Percentiles rank a stretch among this genome's conserved stretches.
These are phyloP conservation scores for Cylindroiulus punctatus DNA, from an alignment of 2,888 invertebrate genomes.

Conservation along the genomic window DNA sequence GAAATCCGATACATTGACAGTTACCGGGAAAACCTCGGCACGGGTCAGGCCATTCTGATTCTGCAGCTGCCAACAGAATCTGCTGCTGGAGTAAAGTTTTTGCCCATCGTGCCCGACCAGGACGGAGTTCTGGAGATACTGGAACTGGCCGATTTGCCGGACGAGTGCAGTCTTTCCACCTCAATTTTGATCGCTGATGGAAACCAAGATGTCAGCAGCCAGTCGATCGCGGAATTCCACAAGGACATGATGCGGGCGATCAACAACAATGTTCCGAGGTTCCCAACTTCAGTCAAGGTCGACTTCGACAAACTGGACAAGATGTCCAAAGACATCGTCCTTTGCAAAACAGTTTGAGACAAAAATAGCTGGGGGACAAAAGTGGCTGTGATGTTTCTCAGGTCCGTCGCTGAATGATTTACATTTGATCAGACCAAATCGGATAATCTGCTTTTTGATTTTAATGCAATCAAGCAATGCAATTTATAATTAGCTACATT, in stretches of 20 bases:
- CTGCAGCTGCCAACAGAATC: neutral
- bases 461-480: too few relatives aligned
- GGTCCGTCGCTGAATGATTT: too few relatives aligned
- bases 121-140: neutral
- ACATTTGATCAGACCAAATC: too few relatives aligned
- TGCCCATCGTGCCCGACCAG: neutral
- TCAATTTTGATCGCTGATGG: neutral
- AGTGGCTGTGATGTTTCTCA: neutral
- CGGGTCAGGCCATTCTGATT: neutral
- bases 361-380: neutral
- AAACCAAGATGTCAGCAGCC: neutral
- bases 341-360: constrained; percentile 3
- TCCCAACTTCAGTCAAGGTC: neutral
- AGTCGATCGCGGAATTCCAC: neutral
- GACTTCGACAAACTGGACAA: neutral
- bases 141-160: neutral
- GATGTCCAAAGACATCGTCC: neutral
- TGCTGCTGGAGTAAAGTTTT: neutral
- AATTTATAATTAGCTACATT: too few relatives aligned
- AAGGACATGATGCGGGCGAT: neutral
- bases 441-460: too few relatives aligned
- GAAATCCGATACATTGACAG: neutral
- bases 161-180: constrained; percentile 8
- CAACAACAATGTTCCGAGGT: neutral
- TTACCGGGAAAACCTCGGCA: neutral